Conservation (phyloP, 2,888 invertebrate species). For the Helicoverpa assulta region DNA sequence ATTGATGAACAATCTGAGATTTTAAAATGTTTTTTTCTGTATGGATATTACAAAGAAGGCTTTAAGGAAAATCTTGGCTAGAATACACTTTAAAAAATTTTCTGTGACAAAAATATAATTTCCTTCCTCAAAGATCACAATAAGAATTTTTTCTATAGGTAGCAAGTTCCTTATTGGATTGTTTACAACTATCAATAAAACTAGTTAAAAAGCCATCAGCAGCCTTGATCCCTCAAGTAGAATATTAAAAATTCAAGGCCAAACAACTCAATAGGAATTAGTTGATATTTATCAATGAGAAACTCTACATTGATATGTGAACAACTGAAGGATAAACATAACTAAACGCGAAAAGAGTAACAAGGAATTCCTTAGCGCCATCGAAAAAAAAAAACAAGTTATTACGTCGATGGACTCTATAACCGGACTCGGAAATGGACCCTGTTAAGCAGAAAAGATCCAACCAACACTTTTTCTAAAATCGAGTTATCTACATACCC, state of each 20-base stretch:
- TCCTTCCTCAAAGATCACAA: not conserved
- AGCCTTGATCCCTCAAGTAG: constrained; percentile 35
- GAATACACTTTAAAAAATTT: not conserved
- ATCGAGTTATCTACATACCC: too few species aligned
- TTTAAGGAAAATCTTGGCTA: not conserved
- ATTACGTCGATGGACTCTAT: constrained; percentile 20
- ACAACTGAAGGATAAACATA: constrained; percentile 39
- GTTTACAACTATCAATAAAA: constrained; percentile 9
- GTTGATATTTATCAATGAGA: constrained; percentile 44
- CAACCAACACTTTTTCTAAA: too few species aligned
- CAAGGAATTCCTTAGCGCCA: not conserved
- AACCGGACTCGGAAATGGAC: constrained; percentile 23
- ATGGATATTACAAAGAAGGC: not conserved
- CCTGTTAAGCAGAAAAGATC: too few species aligned
- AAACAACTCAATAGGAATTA: constrained; percentile 38
- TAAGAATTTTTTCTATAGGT: not conserved
- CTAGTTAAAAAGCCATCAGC: constrained; percentile 16
- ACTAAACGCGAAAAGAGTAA: not conserved
- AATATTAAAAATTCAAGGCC: constrained; percentile 53
- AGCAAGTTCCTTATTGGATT: not conserved
- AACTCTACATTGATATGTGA: constrained; percentile 41
- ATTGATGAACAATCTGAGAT: not conserved
- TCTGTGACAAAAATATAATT: too few species aligned
- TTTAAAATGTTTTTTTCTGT: constrained; percentile 3
- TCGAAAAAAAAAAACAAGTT: constrained; percentile 5